Base-by-base conservation (phyloP, 2,113 vertebrate species). In the Protomyctophum bolini region DNA sequence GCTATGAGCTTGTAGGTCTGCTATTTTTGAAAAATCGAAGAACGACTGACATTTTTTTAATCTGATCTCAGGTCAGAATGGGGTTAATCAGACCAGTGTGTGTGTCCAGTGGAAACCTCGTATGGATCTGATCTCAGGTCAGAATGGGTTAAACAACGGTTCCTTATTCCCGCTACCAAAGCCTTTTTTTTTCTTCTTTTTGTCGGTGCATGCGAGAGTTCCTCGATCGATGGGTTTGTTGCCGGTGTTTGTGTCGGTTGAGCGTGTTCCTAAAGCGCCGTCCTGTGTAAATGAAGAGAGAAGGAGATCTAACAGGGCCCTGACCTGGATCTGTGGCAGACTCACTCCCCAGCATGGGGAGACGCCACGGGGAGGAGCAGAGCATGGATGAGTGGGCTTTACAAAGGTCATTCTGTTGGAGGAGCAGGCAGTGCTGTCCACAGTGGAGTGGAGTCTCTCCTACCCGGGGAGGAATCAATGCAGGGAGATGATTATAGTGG, bases 171-270 rank as follows among this genome's bases (percentile, higher is more conserved):
- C 33, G 33, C 33, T 51, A 15, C 54, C 73, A 60, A 61, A 73
- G 49, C 54, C 65, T 41, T 76, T 15, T 77, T 41, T 41, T 41
- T 4, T 41, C 4, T 33, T 33, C 2, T 33, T 33, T 33, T 33
- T 33, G 4, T 33, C 76, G 47, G 58, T 73, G 29, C 58, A 41
- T 72, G 49, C 0, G 33, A 6, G 33, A 6, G 61, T 70, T 58
- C 63, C 48, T 50, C 60, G 56, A 90, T 89, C 60, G 68, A 92
- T 87, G 68, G 58, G 68, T 60, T 21, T 21, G 33, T 41, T 61
- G 55, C 67, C 80, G 46, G 10, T 71, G 70, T 75, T 79, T 81
- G n/a, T 68, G 73, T 73, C 71, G 71, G 33, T 75, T 62, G 75
- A 66, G 69, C 55, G 62, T 86, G 76, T 29, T 51, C 75, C 48